Conservation (phyloP, 37 sponge, comb jelly and placozoan genomes). For the Chondrilla cf. caribensis region DNA sequence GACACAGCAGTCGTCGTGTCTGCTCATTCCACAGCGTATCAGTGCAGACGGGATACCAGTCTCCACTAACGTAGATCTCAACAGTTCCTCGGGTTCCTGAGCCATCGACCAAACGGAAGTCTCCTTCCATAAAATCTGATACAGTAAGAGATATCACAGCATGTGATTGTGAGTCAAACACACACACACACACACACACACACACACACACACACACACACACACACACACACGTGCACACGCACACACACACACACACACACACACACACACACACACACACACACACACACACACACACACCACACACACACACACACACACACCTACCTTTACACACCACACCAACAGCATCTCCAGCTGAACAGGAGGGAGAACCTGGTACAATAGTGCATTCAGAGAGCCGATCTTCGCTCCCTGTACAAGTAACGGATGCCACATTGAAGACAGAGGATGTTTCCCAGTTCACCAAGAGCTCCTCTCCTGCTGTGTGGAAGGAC, state of each 20-base stretch:
- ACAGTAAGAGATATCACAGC: too few relatives aligned
- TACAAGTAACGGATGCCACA: background rate
- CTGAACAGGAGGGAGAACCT: background rate
- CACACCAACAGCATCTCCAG: background rate
- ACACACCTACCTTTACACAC: background rate
- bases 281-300: too few relatives aligned
- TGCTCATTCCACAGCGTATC: background rate
- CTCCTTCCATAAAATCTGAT: background rate
- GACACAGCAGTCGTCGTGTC: background rate
- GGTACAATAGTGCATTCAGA: background rate
- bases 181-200: too few relatives aligned
- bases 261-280: too few relatives aligned
- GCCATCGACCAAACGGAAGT: background rate
- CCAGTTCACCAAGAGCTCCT: background rate
- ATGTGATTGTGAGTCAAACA: too few relatives aligned
- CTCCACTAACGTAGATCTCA: background rate
- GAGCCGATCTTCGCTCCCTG: background rate
- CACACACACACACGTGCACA: too few relatives aligned
- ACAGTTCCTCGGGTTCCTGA: background rate
- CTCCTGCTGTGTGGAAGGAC: background rate
- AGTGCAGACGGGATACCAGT: background rate
- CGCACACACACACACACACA: too few relatives aligned
- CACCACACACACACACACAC: background rate
- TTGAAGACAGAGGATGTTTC: background rate
- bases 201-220: too few relatives aligned